phyloP scores from a whole-genome alignment of 2,113 vertebrate species.

The Colossoma macropomum region DNA sequence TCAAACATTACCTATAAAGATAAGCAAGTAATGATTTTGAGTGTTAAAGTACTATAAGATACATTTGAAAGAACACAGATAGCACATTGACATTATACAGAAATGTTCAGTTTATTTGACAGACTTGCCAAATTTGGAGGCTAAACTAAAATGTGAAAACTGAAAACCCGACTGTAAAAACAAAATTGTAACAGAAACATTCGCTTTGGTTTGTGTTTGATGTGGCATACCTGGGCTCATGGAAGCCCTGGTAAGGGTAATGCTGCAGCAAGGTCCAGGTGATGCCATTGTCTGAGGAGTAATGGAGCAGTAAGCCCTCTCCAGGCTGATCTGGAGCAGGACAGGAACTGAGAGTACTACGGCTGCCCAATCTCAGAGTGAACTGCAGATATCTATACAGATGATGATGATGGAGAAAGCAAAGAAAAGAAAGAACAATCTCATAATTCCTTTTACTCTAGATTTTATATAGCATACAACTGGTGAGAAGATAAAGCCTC shows the following conservation, averaged over 20 bases:
- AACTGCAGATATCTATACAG: conserved; percentile 92
- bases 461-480: neutral
- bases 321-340: conserved; percentile 93
- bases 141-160: neutral
- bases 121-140: neutral
- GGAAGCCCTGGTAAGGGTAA: conserved; percentile 93
- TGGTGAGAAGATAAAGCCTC: no score
- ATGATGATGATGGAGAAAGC: neutral
- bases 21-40: no score
- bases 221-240: conserved; percentile 87
- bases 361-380: conserved; percentile 92
- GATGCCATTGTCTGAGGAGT: conserved; percentile 94
- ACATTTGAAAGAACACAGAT: neutral
- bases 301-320: conserved; percentile 94
- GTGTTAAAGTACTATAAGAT: conserved; percentile 3
- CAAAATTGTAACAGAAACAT: conserved; percentile 29
- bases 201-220: conserved; percentile 39
- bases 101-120: neutral
- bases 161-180: neutral
- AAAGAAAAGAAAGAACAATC: neutral
- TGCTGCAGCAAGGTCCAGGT: conserved; percentile 96
- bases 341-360: conserved; percentile 93
- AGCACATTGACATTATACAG: neutral
- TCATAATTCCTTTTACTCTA: neutral
- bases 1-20: no score